Conservation (phyloP, 2,888 invertebrate species). For the Rhimphoctona megacephalus region DNA sequence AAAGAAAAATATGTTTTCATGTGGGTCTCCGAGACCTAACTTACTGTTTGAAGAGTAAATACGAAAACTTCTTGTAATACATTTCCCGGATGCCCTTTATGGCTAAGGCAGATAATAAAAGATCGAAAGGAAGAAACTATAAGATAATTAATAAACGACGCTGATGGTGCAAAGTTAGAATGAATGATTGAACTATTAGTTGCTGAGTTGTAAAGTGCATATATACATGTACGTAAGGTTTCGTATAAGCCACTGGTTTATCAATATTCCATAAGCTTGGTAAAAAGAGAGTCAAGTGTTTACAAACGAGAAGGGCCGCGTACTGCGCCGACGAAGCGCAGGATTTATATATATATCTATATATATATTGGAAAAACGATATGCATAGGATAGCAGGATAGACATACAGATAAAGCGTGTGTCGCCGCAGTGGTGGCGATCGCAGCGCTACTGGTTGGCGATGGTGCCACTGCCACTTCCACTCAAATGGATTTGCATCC, state of each 20-base stretch:
- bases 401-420: constrained; percentile 31
- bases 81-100: background rate
- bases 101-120: background rate
- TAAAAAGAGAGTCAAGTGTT: constrained; percentile 81
- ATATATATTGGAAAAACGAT: background rate
- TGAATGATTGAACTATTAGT: constrained; percentile 28
- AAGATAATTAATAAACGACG: constrained; percentile 15
- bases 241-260: constrained; percentile 71
- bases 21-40: background rate
- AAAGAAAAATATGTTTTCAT: background rate
- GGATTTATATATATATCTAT: background rate
- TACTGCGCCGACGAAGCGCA: constrained; percentile 75
- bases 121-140: background rate
- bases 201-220: constrained; percentile 52
- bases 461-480: constrained; percentile 45
- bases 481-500: constrained; percentile 80
- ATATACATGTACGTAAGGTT: constrained; percentile 17
- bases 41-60: background rate
- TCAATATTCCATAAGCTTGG: constrained; percentile 83
- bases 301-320: constrained; percentile 74
- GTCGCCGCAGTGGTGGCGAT: constrained; percentile 44
- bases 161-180: constrained; percentile 41
- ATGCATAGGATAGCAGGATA: constrained; percentile 1
- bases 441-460: constrained; percentile 25
- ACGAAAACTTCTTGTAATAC: background rate